Evolutionary conservation across 2,113 vertebrate species (phyloP).

Genomic region (Dipodomys spectabilis): DNA sequence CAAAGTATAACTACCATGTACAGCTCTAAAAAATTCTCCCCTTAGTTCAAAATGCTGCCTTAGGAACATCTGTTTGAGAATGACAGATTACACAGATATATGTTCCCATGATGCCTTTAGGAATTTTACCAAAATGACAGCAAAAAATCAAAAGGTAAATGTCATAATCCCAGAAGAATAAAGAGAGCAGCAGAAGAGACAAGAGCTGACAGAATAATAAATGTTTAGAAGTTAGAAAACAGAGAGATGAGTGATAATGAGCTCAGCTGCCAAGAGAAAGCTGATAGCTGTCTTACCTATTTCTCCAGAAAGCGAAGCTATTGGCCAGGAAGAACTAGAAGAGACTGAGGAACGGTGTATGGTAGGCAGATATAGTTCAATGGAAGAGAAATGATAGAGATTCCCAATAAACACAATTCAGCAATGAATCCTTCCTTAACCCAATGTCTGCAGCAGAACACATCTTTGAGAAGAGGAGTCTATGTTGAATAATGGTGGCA

Average conservation of each 20-base stretch:
- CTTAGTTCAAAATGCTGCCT: not conserved
- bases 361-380: not conserved
- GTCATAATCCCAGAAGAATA: not conserved
- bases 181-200: not conserved
- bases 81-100: not conserved
- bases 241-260: not conserved
- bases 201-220: not conserved
- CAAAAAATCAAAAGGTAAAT: not conserved
- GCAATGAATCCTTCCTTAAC: not conserved
- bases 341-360: not conserved
- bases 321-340: not conserved
- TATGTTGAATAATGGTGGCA: not conserved
- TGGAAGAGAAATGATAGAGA: not conserved
- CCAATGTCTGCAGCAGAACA: not conserved
- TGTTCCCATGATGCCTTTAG: conserved; percentile 3
- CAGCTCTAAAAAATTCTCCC: not conserved
- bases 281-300: not conserved
- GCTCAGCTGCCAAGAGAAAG: not conserved
- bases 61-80: not conserved
- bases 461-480: not conserved
- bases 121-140: conserved; percentile 26
- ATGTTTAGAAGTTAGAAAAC: not conserved
- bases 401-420: not conserved
- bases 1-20: too few relatives aligned
- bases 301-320: not conserved